These are phyloP conservation scores for Mamestra configurata DNA, from an alignment of 1,140 invertebrate genomes.

Conservation along the genomic window DNA sequence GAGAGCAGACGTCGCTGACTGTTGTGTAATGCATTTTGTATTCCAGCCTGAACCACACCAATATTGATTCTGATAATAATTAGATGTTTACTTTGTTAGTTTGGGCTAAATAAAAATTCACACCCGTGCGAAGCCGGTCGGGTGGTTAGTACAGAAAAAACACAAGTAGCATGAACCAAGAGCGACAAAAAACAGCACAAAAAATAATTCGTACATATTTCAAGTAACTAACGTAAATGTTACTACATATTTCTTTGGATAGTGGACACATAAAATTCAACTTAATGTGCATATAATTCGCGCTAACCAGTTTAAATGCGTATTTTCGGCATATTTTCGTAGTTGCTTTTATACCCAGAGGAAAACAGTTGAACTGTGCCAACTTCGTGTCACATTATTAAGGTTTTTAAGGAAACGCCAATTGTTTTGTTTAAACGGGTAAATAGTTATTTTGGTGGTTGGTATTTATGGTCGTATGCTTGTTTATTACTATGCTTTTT, in stretches of 20 bases:
- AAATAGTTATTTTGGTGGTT: not conserved
- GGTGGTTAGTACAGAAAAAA: not conserved
- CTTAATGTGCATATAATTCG: slow-evolving; percentile 39
- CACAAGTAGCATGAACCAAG: slow-evolving; percentile 51
- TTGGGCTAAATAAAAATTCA: no score
- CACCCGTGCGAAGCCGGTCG: no score
- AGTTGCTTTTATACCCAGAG: not conserved
- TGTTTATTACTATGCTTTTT: no score
- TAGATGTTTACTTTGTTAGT: no score
- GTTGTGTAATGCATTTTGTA: no score
- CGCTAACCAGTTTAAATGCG: slow-evolving; percentile 25
- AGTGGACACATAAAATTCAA: slow-evolving; percentile 42
- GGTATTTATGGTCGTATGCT: no score
- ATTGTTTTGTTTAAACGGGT: not conserved
- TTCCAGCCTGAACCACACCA: no score
- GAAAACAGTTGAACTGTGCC: slow-evolving; percentile 26
- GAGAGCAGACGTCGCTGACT: no score
- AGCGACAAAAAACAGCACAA: slow-evolving; percentile 34
- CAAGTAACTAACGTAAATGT: slow-evolving; percentile 28
- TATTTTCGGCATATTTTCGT: slow-evolving; percentile 34
- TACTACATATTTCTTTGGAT: slow-evolving; percentile 25
- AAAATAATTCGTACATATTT: slow-evolving; percentile 23
- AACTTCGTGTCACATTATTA: slow-evolving; percentile 18
- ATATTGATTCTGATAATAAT: no score
- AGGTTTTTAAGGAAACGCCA: not conserved